Evolutionary conservation across 2,113 vertebrate genomes (phyloP), one percentile per base, ranked within the genome.

Genomic region (Orycteropus afer): DNA sequence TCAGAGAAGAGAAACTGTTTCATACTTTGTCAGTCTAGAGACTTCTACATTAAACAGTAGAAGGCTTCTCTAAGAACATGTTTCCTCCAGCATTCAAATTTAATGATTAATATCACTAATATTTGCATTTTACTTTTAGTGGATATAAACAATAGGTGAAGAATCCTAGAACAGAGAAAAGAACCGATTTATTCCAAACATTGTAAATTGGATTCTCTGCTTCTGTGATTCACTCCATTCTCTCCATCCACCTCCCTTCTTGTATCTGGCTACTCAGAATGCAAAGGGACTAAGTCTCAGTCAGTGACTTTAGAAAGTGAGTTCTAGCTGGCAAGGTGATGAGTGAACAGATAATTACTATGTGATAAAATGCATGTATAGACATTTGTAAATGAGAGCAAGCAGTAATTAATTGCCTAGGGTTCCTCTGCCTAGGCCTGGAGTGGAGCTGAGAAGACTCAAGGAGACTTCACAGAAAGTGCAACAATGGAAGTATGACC

Each of bases 331-430:
- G 78, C 42, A 65, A 85, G 77, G 17, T 74, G 78, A 86, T 51
- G 82, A 86, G 88, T 90, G 88, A 95, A 84, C 95, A 95, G 49
- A 76, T 88, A 86, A 95, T 95, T 89, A 71, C 5, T 86, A 40
- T 23, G 76, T 78, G 47, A 91, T 77, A 77, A n/a, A 77, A 51
- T 51, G 27, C 29, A 34, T 45, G 45, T 7, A 15, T 20, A 51
- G 29, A 10, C 9, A 11, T 15, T 49, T 51, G 29, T 92, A 90
- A 74, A 47, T 34, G 63, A 74, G 74, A 92, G 78, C 71, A 93
- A 90, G 71, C 73, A 82, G 5, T 88, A n/a, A 85, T 95, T 93
- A 93, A 82, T n/a, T n/a, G n/a, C n/a, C n/a, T n/a, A n/a, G n/a
- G n/a, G n/a, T n/a, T n/a, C n/a, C 67, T 90, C 80, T 93, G 82